Evolutionary conservation across 92 coral and sea anemone genomes (phyloP).

Genomic region (Diadumene lineata): DNA sequence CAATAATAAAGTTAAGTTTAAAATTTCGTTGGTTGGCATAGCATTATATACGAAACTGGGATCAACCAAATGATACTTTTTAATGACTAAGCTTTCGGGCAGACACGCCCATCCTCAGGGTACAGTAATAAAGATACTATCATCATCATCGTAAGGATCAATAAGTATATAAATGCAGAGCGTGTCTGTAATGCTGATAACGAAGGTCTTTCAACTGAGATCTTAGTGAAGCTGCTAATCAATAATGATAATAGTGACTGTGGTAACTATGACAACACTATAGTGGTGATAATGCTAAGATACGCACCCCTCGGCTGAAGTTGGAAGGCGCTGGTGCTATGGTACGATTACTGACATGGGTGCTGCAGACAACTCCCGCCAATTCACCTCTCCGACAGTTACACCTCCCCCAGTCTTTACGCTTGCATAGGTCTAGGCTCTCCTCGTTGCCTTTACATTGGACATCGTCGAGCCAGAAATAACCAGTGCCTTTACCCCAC

Average conservation of each 20-base stretch:
- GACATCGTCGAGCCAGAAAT: constrained; percentile 69
- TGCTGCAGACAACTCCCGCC: constrained; percentile 79
- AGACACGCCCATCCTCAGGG: too few species aligned
- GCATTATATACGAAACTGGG: too few species aligned
- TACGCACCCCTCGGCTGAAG: constrained; percentile 67
- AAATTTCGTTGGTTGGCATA: too few species aligned
- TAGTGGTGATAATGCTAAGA: not conserved
- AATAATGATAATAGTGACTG: not conserved
- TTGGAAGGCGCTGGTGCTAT: constrained; percentile 56
- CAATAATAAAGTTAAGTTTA: too few species aligned
- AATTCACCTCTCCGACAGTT: constrained; percentile 44
- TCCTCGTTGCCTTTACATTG: constrained; percentile 77
- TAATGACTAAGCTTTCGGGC: too few species aligned
- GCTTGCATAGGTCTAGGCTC: constrained; percentile 61
- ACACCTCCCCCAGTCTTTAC: constrained; percentile 71
- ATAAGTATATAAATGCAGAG: too few species aligned
- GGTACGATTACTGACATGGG: constrained; percentile 35
- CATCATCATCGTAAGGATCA: too few species aligned
- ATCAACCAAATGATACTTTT: too few species aligned
- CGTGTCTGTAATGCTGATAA: too few species aligned
- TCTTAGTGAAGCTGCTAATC: too few species aligned
- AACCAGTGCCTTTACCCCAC: constrained; percentile 39
- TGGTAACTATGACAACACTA: not conserved
- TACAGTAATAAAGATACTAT: too few species aligned
- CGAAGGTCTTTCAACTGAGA: too few species aligned